These are phyloP conservation scores for Oryzias woworae DNA, from an alignment of 2,113 vertebrate genomes.

Conservation along the genomic window DNA sequence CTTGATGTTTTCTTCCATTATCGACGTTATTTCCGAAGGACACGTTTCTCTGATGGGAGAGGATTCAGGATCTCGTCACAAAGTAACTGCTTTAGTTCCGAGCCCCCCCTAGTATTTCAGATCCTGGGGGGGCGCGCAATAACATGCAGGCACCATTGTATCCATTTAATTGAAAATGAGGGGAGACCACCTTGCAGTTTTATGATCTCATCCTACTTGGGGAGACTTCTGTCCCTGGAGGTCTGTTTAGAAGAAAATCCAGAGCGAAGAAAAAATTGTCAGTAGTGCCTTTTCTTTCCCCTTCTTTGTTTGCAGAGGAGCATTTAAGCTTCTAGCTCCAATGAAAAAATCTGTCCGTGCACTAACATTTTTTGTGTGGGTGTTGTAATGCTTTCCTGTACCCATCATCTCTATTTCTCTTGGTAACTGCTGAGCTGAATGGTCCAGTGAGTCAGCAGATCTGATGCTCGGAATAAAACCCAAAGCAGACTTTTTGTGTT, in stretches of 20 bases:
- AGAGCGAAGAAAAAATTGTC: conserved; percentile 57
- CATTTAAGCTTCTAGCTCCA: conserved; percentile 43
- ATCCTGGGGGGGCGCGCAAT: conserved; percentile 64
- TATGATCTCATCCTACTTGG: conserved; percentile 77
- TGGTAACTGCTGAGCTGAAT: conserved; percentile 16
- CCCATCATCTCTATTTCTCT: conserved; percentile 32
- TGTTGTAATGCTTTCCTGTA: conserved; percentile 34
- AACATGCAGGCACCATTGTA: conserved; percentile 75
- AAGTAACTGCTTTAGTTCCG: conserved; percentile 63
- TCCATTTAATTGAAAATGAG: conserved; percentile 77
- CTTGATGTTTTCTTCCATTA: conserved; percentile 16
- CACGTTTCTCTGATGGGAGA: conserved; percentile 43
- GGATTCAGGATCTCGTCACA: conserved; percentile 49
- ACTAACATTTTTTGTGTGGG: conserved; percentile 54
- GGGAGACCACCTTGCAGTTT: conserved; percentile 74
- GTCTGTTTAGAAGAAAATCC: conserved; percentile 65
- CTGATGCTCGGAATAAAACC: conserved; percentile 37
- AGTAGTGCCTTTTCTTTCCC: conserved; percentile 4
- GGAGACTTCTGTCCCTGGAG: conserved; percentile 68
- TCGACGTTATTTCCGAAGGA: conserved; percentile 35
- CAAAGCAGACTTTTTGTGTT: conserved; percentile 8
- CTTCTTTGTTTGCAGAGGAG: conserved; percentile 10
- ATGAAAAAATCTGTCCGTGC: conserved; percentile 45
- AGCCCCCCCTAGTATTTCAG: conserved; percentile 57
- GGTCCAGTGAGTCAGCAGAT: conserved; percentile 36